Conservation (phyloP, 1,140 invertebrate genomes). For the Platyscapa corneri region DNA sequence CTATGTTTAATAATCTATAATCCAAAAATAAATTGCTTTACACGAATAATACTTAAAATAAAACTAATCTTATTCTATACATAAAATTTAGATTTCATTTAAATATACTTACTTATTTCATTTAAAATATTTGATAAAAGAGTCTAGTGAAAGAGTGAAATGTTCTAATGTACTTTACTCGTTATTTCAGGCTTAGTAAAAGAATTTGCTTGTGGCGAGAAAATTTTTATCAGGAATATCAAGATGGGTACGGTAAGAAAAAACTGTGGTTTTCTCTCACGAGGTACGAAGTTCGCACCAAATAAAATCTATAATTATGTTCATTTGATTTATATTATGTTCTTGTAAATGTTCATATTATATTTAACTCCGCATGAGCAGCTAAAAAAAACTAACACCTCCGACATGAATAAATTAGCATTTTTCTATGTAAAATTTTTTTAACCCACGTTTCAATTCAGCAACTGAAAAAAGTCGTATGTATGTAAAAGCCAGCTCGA, state of each 20-base stretch:
- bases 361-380: not conserved
- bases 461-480: not conserved
- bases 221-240: not conserved
- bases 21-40: too few species aligned
- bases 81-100: not conserved
- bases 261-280: not conserved
- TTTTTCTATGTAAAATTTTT: not conserved
- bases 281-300: not conserved
- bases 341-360: not conserved
- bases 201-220: slow-evolving; percentile 11
- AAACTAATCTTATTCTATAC: not conserved
- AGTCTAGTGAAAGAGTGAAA: not conserved
- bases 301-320: not conserved
- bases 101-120: too few species aligned
- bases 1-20: too few species aligned
- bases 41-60: too few species aligned
- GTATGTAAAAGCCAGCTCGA: not conserved
- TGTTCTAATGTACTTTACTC: not conserved
- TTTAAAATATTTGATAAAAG: not conserved
- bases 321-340: not conserved
- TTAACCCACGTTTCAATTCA: not conserved
- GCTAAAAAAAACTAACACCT: not conserved
- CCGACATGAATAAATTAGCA: not conserved
- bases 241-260: not conserved
- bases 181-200: not conserved